Base-by-base conservation (phyloP, 53 echinoderm and acorn worm species). In the Actinopyga echinites region DNA sequence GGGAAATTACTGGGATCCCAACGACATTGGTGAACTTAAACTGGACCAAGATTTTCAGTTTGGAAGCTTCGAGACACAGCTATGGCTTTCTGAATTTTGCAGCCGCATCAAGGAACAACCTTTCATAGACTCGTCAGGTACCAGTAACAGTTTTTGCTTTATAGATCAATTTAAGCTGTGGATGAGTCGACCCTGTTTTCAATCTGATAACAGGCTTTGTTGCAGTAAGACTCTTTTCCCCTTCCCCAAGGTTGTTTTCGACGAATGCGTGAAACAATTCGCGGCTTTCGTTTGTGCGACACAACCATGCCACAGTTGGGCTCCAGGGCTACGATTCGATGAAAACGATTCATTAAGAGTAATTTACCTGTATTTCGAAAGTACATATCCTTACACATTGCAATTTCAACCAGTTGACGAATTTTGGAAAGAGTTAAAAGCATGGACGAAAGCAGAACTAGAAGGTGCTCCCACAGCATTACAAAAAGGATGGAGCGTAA, bases 1-100 rank as follows among this genome's bases (percentile, higher is more conserved):
- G 53, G 95, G 95, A 9, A 84, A 93, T 44, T 83, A 84, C 65
- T 95, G 93, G 91, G 80, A 95, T 58, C 95, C 95, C 3, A 77
- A 95, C 30, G 75, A 89, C 40, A 74, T 28, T 0, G 95, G 95
- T 13, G 34, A 43, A n/a, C 67, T 95, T 22, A 53, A 40, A 0
- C 55, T 89, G 2, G 83, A 88, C 53, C 56, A 83, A n/a, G 8
- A 25, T 12, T 95, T 95, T 83, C 79, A 88, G 21, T 62, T 95
- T 28, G 75, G 80, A 19, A 53, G 83, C 23, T 83, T 83, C 0
- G 82, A 85, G 7, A 61, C 87, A 1, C 95, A 95, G 57, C 43
- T 69, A 29, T 95, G 93, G 93, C 75, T 95, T 10, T 56, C 74
- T n/a, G 65, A 93, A 6, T 87, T 95, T 58, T 95, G 95, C 73